These are phyloP conservation scores for Synergus umbraculus DNA, from an alignment of 2,888 invertebrate species.

Conservation along the genomic window DNA sequence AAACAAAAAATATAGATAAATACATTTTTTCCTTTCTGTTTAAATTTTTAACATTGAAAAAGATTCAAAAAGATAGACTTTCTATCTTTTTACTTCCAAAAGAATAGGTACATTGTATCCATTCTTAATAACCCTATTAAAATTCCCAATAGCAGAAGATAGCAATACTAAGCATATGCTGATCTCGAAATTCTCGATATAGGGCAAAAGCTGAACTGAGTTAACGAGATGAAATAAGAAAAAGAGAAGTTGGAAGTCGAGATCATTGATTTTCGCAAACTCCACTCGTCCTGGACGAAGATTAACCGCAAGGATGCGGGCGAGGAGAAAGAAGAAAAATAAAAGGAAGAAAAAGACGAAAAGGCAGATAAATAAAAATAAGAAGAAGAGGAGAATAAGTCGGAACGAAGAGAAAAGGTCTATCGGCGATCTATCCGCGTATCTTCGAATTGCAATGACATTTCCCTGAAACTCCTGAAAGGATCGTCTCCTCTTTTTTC, in stretches of 20 bases:
- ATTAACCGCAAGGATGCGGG: slow-evolving; percentile 31
- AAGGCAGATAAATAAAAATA: background rate
- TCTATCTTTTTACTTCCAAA: no score
- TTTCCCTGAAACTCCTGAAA: slow-evolving; percentile 1
- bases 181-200: slow-evolving; percentile 38
- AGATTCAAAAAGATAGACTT: no score
- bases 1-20: no score
- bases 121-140: slow-evolving; percentile 6
- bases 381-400: slow-evolving; percentile 19
- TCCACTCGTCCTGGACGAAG: slow-evolving; percentile 35
- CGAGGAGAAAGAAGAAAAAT: background rate
- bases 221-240: slow-evolving; percentile 41
- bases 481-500: background rate
- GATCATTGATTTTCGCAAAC: slow-evolving; percentile 38
- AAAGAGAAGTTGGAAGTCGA: slow-evolving; percentile 25
- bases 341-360: background rate
- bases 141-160: slow-evolving; percentile 37
- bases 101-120: background rate
- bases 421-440: slow-evolving; percentile 32
- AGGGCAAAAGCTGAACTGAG: slow-evolving; percentile 32
- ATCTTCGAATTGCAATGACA: background rate
- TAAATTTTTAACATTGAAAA: no score
- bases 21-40: no score
- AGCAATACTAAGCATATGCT: slow-evolving; percentile 35
- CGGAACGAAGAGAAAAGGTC: slow-evolving; percentile 25